phyloP scores from a whole-genome alignment of 2,888 invertebrate species.

The Ctena decussata region DNA sequence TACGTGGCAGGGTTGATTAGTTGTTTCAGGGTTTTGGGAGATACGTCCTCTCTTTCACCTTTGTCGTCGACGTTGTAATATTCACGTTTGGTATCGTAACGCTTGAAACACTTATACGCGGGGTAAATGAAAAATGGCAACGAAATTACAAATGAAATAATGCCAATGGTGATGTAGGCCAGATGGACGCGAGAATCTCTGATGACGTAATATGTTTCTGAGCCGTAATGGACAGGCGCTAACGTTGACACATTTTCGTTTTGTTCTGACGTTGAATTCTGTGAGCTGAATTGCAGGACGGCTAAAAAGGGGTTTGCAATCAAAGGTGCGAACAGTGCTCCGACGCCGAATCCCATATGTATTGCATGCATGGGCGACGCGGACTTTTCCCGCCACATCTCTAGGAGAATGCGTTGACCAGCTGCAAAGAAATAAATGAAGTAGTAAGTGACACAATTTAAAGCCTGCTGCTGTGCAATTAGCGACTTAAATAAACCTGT shows the following conservation, averaged over 20 bases:
- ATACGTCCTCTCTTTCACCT: background rate
- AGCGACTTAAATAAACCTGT: too few relatives aligned
- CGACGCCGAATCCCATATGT: slow-evolving; percentile 77
- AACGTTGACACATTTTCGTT: background rate
- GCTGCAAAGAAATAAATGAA: slow-evolving; percentile 70
- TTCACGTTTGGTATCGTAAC: background rate
- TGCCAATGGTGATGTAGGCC: slow-evolving; percentile 58
- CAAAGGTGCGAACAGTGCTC: slow-evolving; percentile 70
- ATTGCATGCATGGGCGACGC: slow-evolving; percentile 72
- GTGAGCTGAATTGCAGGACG: slow-evolving; percentile 21
- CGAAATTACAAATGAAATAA: slow-evolving; percentile 40
- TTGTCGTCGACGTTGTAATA: background rate
- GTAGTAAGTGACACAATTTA: too few relatives aligned
- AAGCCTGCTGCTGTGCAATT: too few relatives aligned
- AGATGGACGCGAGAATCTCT: slow-evolving; percentile 51
- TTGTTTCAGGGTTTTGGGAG: background rate
- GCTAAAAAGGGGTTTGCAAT: slow-evolving; percentile 71
- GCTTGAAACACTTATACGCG: slow-evolving; percentile 12
- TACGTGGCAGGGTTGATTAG: slow-evolving; percentile 57
- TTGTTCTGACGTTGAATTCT: background rate
- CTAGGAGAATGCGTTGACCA: slow-evolving; percentile 68
- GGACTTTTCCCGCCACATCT: slow-evolving; percentile 70
- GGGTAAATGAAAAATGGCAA: slow-evolving; percentile 59
- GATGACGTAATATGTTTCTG: slow-evolving; percentile 36
- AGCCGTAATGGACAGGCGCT: background rate